A percentile compares a stretch with the other conserved stretches of the same genome.
Evolutionary conservation across 2,797 vertebrate species (phyloP).

Genomic region (Gorsachius magnificus): DNA sequence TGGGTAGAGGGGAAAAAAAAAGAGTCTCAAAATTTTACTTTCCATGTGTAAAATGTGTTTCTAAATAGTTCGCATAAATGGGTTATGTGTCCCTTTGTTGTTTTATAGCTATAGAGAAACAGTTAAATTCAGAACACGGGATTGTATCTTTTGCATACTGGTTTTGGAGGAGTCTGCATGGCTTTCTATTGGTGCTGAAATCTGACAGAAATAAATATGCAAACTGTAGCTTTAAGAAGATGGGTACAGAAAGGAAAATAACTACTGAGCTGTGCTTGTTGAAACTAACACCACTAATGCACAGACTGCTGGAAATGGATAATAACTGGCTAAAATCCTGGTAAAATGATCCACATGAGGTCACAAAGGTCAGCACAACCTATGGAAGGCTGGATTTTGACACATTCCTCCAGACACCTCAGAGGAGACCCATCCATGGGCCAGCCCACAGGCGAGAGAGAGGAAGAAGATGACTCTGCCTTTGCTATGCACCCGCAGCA

Average conservation of each 20-base stretch:
- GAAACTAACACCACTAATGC: not conserved
- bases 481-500: not conserved
- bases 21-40: not conserved
- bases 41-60: not conserved
- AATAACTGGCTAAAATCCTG: not conserved
- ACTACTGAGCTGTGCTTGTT: not conserved
- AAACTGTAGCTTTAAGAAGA: not conserved
- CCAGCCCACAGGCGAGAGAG: not conserved
- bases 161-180: not conserved
- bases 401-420: not conserved
- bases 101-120: not conserved
- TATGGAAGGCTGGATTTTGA: not conserved
- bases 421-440: not conserved
- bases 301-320: not conserved
- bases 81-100: not conserved
- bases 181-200: not conserved
- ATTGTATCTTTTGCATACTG: not conserved
- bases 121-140: not conserved
- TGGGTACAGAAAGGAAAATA: not conserved
- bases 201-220: not conserved
- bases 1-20: not conserved
- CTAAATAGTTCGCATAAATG: not conserved
- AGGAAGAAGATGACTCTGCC: not conserved
- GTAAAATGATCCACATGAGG: not conserved
- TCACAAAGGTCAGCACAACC: not conserved